phyloP scores from a whole-genome alignment of 2,113 vertebrate genomes.

The Crotalus helleri region DNA sequence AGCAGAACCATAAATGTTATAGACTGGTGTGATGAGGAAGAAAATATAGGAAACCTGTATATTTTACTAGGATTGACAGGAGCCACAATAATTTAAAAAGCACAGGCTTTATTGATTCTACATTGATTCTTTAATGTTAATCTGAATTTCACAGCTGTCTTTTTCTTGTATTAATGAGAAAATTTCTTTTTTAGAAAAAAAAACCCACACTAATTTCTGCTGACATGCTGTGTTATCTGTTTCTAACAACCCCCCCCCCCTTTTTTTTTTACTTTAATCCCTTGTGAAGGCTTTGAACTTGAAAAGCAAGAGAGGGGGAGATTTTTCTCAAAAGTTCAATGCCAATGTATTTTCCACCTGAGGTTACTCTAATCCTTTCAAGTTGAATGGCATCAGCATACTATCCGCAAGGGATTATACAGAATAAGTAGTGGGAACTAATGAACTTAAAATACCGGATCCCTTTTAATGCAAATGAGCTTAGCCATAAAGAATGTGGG shows the following conservation, averaged over 20 bases:
- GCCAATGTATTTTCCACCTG: background rate
- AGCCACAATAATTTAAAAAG: background rate
- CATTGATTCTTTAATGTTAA: background rate
- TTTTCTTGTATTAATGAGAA: constrained; percentile 1
- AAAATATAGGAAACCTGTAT: too few species aligned
- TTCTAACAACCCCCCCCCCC: background rate
- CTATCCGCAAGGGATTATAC: constrained; percentile 8
- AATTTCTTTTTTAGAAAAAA: background rate
- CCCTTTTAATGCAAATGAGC: constrained; percentile 10
- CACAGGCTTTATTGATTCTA: background rate
- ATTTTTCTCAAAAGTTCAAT: background rate
- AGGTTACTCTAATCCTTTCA: constrained; percentile 4
- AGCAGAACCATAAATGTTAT: background rate
- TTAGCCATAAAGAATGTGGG: background rate
- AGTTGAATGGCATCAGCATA: background rate
- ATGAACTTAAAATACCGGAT: constrained; percentile 26
- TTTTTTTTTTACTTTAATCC: background rate
- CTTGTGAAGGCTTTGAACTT: background rate
- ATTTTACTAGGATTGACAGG: background rate
- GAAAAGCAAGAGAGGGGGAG: background rate
- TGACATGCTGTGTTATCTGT: background rate
- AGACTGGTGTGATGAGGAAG: background rate
- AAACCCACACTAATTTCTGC: background rate
- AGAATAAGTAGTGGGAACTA: constrained; percentile 2
- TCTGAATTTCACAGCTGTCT: background rate